Evolutionary conservation across 2,113 vertebrate genomes (phyloP), one percentile per base, ranked within the genome.

Genomic region (Gopherus flavomarginatus): DNA sequence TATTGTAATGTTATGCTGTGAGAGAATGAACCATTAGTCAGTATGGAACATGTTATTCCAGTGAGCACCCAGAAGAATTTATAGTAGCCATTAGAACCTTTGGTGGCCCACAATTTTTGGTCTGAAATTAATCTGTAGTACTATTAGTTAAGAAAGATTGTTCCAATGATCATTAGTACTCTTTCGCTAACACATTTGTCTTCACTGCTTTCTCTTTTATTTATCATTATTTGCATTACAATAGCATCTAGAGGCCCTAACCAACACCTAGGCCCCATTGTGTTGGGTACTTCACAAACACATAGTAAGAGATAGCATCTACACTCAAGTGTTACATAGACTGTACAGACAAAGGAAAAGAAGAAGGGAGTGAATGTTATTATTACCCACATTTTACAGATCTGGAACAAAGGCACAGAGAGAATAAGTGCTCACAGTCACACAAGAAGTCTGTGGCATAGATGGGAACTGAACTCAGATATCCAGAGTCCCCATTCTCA

Each of bases 401-500:
- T 86, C 65, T 72, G 95, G 83, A 94, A 69, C 31, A 81, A 42
- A 29, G 54, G 85, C n/a, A 69, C 35, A n/a, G 87, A 31, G 44
- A 96, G 86, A 96, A 94, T 89, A 96, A 95, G 94, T 92, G 91
- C 50, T 86, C 90, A 75, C 91, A 29, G 72, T 94, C 88, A 94
- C 69, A 94, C 75, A 94, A 94, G 85, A 56, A 93, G 90, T 29
- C 90, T 87, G 31, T 87, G 96, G 89, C 85, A 94, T 85, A 92
- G 87, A 29, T 82, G 54, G 87, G 93, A 95, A 97, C 96, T 94
- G 94, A 93, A 92, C 21, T 24, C 38, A 75, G 22, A 95, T 86
- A 96, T 92, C 80, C 85, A 96, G 96, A 95, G 93, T 81, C 47
- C 27, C 94, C 92, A 93, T 97, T 77, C 92, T 96, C 38, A 83